phyloP scores from a whole-genome alignment of 2,113 vertebrate genomes.

The Mustela lutreola region DNA sequence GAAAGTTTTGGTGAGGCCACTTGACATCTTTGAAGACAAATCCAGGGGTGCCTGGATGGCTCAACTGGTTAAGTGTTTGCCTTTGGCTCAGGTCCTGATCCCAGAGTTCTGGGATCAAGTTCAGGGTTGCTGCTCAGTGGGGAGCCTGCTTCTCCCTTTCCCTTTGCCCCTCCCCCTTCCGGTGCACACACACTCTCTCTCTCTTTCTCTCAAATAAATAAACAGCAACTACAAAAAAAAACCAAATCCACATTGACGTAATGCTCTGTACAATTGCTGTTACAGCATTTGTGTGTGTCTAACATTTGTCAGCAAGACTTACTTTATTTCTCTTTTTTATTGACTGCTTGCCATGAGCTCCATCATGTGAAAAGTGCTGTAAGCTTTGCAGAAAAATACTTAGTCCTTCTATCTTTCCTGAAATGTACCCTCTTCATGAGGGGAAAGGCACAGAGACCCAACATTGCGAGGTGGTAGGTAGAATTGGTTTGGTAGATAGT shows the following conservation, averaged over 20 bases:
- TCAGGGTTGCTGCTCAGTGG: too few relatives aligned
- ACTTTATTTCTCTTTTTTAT: slow-evolving; percentile 14
- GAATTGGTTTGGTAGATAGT: background rate
- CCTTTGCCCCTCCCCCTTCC: background rate
- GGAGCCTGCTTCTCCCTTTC: background rate
- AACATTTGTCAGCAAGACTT: slow-evolving; percentile 31
- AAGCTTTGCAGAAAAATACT: slow-evolving; percentile 34
- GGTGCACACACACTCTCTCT: background rate
- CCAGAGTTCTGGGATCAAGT: background rate
- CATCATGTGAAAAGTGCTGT: background rate
- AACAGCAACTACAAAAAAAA: background rate
- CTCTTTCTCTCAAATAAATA: background rate
- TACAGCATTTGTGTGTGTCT: background rate
- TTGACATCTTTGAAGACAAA: slow-evolving; percentile 50
- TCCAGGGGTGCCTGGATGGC: background rate
- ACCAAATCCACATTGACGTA: background rate
- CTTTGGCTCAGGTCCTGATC: background rate
- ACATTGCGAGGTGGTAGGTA: background rate
- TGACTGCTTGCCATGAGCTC: slow-evolving; percentile 19
- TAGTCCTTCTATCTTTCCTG: background rate
- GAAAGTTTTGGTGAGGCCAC: slow-evolving; percentile 17
- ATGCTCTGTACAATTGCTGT: background rate
- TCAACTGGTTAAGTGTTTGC: background rate
- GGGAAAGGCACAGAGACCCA: background rate
- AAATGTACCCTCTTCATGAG: background rate